Percentiles rank a stretch among this genome's conserved stretches.
phyloP scores from a whole-genome alignment of 2,113 vertebrate genomes.

The Chlorodrepanis virens region DNA sequence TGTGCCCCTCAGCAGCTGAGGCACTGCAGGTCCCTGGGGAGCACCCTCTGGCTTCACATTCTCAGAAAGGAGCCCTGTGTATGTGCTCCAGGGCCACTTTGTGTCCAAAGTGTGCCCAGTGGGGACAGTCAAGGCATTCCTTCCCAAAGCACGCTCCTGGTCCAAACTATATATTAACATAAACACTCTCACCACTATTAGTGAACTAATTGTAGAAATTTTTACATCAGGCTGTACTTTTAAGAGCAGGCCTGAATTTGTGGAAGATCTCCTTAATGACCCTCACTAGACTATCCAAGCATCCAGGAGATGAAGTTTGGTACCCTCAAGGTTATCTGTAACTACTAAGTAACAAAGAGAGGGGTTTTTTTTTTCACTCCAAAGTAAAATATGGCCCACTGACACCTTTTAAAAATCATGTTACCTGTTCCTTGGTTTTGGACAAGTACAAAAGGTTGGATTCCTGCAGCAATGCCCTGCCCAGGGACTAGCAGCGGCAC shows the following conservation, averaged over 20 bases:
- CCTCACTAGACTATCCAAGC: neutral
- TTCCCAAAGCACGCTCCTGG: neutral
- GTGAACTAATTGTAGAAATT: neutral
- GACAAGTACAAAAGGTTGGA: neutral
- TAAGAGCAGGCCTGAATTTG: neutral
- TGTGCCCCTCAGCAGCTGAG: neutral
- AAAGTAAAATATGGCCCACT: neutral
- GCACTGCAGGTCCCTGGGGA: neutral
- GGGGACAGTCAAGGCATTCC: neutral
- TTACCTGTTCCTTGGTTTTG: neutral
- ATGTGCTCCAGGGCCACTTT: neutral
- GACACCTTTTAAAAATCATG: neutral
- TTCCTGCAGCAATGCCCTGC: neutral
- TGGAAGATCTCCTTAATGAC: neutral
- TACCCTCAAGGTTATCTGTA: neutral
- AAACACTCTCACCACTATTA: neutral
- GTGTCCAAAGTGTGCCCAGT: rapidly evolving
- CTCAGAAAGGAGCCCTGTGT: neutral
- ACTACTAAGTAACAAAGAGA: neutral
- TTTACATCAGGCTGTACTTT: neutral
- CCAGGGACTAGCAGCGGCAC: neutral
- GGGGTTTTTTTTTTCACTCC: neutral
- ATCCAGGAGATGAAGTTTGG: neutral
- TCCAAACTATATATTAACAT: neutral
- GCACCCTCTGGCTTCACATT: neutral